phyloP scores from a whole-genome alignment of 2,797 vertebrate genomes.

The Sphaeramia orbicularis region DNA sequence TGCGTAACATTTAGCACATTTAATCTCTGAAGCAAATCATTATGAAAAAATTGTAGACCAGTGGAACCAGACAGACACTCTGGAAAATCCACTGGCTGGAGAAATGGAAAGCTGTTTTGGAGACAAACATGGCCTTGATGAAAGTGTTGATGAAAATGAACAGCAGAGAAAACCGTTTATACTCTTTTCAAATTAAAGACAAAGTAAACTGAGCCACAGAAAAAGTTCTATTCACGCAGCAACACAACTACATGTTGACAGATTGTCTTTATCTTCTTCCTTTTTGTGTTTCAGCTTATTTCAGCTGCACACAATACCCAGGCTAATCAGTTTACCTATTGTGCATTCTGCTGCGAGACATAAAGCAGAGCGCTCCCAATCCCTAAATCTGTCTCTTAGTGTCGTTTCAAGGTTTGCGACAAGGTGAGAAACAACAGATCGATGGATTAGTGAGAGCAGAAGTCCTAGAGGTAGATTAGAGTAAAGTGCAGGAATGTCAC shows the following conservation, averaged over 20 bases:
- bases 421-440: slow-evolving; percentile 32
- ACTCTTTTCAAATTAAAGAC: slow-evolving; percentile 1
- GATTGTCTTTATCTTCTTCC: background rate
- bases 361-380: slow-evolving; percentile 10
- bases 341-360: slow-evolving; percentile 5
- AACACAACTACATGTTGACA: background rate
- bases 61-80: background rate
- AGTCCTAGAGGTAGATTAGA: background rate
- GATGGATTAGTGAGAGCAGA: slow-evolving; percentile 9
- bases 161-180: background rate
- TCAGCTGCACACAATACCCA: background rate
- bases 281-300: slow-evolving; percentile 5
- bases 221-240: background rate
- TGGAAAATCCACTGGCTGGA: slow-evolving; percentile 6
- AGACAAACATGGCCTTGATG: background rate
- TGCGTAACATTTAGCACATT: too few species aligned
- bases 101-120: background rate
- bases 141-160: slow-evolving; percentile 5
- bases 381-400: slow-evolving; percentile 7
- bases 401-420: slow-evolving; percentile 16
- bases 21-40: too few species aligned
- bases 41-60: too few species aligned
- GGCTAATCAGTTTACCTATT: background rate
- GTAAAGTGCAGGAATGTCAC: slow-evolving; percentile 8
- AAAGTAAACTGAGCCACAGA: background rate